Evolutionary conservation across 2,888 invertebrate genomes (phyloP), one percentile per base, ranked within the genome.

Genomic region (Limenitis camilla): DNA sequence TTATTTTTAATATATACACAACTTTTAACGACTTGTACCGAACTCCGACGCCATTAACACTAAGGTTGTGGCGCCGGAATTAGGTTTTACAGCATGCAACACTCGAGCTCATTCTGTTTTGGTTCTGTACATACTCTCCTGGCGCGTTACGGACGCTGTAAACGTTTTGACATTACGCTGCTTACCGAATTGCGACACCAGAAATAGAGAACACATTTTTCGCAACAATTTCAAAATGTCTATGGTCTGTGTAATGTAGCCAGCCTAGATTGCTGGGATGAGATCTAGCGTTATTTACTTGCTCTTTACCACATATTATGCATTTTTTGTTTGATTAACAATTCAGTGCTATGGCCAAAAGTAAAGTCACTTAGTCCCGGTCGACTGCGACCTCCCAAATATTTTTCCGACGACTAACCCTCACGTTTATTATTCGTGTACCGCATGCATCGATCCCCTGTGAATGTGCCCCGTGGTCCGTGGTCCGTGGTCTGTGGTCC

Each of bases 391-490:
- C 72, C 74, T 65, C 56, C 78, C 78, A 78, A 81, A 81, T 81
- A 78, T 80, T 79, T 77, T 66, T 62, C 60, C 41, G 45, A 59
- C 59, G 56, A 79, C 74, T 78, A 78, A 79, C 71, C 71, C 69
- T 40, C 69, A 66, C 65, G 48, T 69, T 64, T 64, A 69, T 65
- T 55, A 56, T 70, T 66, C 75, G 74, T 75, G 72, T 76, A 69
- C 61, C 71, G 82, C 82, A 82, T 82, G 81, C 76, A 64, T 71
- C 67, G 63, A 68, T 72, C 68, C 75, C 75, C 72, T 78, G 77
- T 79, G 79, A 74, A 77, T 81, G 81, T 81, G 71, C 68, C 75
- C 65, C 74, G 76, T 77, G 77, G 78, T 74, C 60, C 71, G 68
- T 76, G 70, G 72, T 69, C 66, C 59, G 64, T 66, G 60, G 59